Evolutionary conservation across 1,140 invertebrate species (phyloP), one percentile per base, ranked within the genome.

Genomic region (Drosophila orena): DNA sequence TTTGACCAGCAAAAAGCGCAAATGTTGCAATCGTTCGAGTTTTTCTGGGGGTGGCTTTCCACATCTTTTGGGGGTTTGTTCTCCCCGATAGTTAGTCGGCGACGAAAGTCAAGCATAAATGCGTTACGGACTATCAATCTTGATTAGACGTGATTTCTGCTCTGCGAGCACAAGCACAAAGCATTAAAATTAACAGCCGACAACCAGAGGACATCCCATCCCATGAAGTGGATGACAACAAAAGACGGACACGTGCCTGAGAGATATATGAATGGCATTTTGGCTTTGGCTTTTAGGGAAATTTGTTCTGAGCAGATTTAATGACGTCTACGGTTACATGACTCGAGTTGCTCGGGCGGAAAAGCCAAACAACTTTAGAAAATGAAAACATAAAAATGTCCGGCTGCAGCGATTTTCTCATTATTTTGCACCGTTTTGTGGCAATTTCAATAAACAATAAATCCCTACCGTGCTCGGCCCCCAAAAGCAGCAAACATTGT

Each of bases 361-460:
- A 77, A 81, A 89, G 75, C 72, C 77, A 84, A 84, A 89, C 84
- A 89, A 89, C 61, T 89, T 89, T 89, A 77, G 60, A 57, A 89
- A 89, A 89, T 89, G 85, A 89, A 89, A 89, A 89, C 84, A 89
- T 89, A 89, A 89, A 89, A 89, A 68, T 84, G 84, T 89, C 84
- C 54, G 66, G 62, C 80, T 69, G 73, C 80, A 70, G 68, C 80
- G 77, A 89, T 89, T 89, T 89, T 89, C 84, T 89, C 84, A 89
- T 89, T 89, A 89, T 89, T 88, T 89, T 89, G 84, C 84, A 89
- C 84, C 84, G 84, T 89, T 89, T 89, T 89, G 84, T 84, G 84
- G 84, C 79, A 89, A 89, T 89, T 84, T 77, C 84, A 89, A 89
- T 89, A 89, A 89, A 89, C 85, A 89, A 89, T 89, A 89, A 89